Conservation (phyloP, 1,140 invertebrate species). For the Cotesia chilonis region DNA sequence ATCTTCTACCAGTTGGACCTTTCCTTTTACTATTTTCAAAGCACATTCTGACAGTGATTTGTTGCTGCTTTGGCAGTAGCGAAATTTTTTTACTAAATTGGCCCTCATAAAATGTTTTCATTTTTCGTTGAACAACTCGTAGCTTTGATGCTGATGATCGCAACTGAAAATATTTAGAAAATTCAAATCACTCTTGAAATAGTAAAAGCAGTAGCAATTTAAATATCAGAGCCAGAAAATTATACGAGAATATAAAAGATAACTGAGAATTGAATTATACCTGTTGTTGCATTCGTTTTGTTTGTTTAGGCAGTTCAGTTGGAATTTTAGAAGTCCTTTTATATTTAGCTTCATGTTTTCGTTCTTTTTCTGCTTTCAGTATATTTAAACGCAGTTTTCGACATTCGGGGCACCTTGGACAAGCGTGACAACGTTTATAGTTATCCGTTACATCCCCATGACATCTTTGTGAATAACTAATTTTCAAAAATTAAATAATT, state of each 20-base stretch:
- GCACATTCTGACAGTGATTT: too few relatives aligned
- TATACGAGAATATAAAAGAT: too few relatives aligned
- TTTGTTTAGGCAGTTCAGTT: conserved; percentile 2
- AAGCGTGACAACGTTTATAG: not conserved
- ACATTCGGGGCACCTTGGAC: not conserved
- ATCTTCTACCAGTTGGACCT: too few relatives aligned
- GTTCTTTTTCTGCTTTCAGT: not conserved
- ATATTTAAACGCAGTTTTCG: not conserved
- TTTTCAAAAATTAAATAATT: conserved; percentile 5
- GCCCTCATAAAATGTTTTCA: conserved; percentile 1
- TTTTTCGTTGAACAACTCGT: not conserved
- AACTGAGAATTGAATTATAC: not conserved
- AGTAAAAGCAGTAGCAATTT: not conserved
- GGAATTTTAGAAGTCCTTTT: conserved; percentile 1
- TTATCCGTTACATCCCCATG: conserved; percentile 2
- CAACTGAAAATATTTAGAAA: conserved; percentile 1
- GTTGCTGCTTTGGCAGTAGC: too few relatives aligned
- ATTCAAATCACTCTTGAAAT: conserved; percentile 2
- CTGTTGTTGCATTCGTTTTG: conserved; percentile 1
- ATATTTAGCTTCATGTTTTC: not conserved
- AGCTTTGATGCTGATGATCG: conserved; percentile 5
- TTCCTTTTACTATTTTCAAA: too few relatives aligned
- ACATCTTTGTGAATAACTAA: conserved; percentile 9
- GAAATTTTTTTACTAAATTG: conserved; percentile 1
- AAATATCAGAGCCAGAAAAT: too few relatives aligned